Base-by-base conservation (phyloP, 2,888 invertebrate genomes). In the Sinotaia quadrata region DNA sequence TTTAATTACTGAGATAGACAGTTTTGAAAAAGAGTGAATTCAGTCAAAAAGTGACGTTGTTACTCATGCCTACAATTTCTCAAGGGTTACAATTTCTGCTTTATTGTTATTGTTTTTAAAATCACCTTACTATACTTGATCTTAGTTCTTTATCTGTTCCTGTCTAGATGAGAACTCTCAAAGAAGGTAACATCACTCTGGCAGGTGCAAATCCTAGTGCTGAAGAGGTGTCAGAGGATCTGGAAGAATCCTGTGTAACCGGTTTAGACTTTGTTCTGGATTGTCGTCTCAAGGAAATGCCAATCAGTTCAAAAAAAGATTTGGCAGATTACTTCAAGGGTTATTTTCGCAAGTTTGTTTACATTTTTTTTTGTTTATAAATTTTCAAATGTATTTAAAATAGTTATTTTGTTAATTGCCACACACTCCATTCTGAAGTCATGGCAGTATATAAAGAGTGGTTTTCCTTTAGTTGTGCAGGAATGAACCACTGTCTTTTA, bases 201-300 rank as follows among this genome's bases (percentile, higher is more conserved):
- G 10, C 27, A n/a, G 58, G 58, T n/a, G 58, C 58, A 21, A 58
- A 58, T 27, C 34, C 58, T 8, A 58, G 58, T 58, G 34, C 33
- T 10, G 58, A 58, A 10, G 58, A 58, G 15, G 37, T 21, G 8
- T 8, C 34, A 4, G 58, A 58, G 24, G 58, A 36, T 8, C 24
- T 18, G 18, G 24, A 15, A 1, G 58, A 8, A 1, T 2, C 36
- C 24, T 24, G n/a, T 3, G 21, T 24, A 21, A 36, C 10, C 15
- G 58, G 58, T 34, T 36, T 58, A 24, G 58, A 58, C 58, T 36
- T 58, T 24, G 58, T 58, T 15, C 21, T 58, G 8, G 27, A 15
- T 18, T 37, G 41, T 21, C 58, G 58, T 24, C 24, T 58, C 24
- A 37, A 37, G 37, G 37, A 36, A 21, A 37, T n/a, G 21, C 21